A percentile compares a stretch with the other conserved stretches of the same genome.
phyloP scores from a whole-genome alignment of 1,140 invertebrate species.

The Drosophila ananassae region DNA sequence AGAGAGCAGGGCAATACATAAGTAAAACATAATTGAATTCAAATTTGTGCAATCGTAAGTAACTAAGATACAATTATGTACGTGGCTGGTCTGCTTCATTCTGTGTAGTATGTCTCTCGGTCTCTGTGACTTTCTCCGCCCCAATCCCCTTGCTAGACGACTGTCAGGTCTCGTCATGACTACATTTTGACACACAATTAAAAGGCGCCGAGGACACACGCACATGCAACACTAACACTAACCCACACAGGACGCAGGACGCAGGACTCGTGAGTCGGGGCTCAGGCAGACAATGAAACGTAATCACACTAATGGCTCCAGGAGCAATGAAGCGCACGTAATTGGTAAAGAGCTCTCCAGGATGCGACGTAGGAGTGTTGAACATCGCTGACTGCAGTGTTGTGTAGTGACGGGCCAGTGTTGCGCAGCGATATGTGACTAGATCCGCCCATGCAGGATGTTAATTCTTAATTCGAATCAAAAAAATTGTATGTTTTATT shows the following conservation, averaged over 20 bases:
- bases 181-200: slow-evolving; percentile 83
- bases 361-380: slow-evolving; percentile 46
- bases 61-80: slow-evolving; percentile 83
- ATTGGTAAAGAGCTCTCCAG: slow-evolving; percentile 79
- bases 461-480: not conserved
- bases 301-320: slow-evolving; percentile 82
- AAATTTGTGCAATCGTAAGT: slow-evolving; percentile 79
- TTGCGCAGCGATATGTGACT: not conserved
- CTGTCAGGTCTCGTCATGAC: slow-evolving; percentile 79
- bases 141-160: slow-evolving; percentile 31
- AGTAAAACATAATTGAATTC: slow-evolving; percentile 69
- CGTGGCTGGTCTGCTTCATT: slow-evolving; percentile 63
- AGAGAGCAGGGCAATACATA: slow-evolving; percentile 55
- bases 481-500: not conserved
- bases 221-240: slow-evolving; percentile 51
- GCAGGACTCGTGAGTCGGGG: slow-evolving; percentile 37
- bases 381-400: slow-evolving; percentile 51
- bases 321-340: slow-evolving; percentile 82
- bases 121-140: slow-evolving; percentile 15
- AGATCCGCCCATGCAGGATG: not conserved
- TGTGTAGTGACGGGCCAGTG: slow-evolving; percentile 40
- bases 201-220: slow-evolving; percentile 66
- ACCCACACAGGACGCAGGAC: slow-evolving; percentile 9
- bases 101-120: slow-evolving; percentile 11
- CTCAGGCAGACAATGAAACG: slow-evolving; percentile 78